A percentile compares a stretch with the other conserved stretches of the same genome.
Evolutionary conservation across 2,797 vertebrate species (phyloP).

Genomic region (Numenius phaeopus): DNA sequence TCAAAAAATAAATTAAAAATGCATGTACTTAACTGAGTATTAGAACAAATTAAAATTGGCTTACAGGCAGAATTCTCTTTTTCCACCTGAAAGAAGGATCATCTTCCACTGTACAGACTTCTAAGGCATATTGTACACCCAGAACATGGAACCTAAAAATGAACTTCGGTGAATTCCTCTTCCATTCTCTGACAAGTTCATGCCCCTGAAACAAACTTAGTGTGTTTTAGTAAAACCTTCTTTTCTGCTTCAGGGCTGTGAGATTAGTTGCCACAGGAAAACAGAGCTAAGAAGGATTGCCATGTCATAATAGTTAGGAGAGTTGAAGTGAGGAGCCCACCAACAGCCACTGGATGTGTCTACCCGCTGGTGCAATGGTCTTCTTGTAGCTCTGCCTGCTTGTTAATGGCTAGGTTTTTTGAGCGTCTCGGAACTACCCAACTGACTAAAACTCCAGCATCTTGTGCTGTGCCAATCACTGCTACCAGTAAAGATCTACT

Average conservation of each 20-base stretch:
- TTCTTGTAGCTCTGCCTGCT: not conserved
- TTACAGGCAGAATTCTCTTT: not conserved
- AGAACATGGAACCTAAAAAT: not conserved
- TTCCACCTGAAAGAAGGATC: not conserved
- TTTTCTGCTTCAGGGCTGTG: not conserved
- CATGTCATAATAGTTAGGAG: rapidly evolving
- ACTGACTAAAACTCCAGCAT: not conserved
- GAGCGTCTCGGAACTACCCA: not conserved
- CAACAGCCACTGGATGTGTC: not conserved
- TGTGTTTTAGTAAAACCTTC: not conserved
- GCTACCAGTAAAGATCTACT: not conserved
- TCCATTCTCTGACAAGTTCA: not conserved
- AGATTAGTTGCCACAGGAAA: not conserved
- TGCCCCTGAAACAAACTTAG: not conserved
- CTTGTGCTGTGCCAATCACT: not conserved
- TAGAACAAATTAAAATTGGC: not conserved
- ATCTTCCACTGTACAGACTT: not conserved
- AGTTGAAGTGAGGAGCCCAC: not conserved
- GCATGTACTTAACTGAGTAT: not conserved
- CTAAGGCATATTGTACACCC: not conserved
- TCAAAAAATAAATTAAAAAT: not conserved
- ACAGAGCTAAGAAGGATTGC: not conserved
- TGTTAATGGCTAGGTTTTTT: not conserved
- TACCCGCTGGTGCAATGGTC: not conserved
- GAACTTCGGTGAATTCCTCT: not conserved